Base-by-base conservation (phyloP, 2,797 vertebrate species). In the Masticophis lateralis region DNA sequence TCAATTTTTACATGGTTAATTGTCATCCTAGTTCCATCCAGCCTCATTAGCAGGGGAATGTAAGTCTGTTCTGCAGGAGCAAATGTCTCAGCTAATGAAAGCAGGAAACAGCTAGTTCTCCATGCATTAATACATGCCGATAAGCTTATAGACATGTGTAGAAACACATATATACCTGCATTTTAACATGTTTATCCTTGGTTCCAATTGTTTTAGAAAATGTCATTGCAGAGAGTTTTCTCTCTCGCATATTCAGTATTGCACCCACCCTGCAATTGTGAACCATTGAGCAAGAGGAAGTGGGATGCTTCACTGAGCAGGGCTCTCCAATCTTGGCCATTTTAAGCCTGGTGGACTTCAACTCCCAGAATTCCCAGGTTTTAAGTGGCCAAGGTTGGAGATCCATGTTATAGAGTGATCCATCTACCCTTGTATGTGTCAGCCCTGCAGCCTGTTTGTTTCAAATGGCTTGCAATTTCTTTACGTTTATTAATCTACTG, bases 1-100 rank as follows among this genome's bases (percentile, higher is more conserved):
- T n/a, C 25, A 69, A 86, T 88, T 93, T 95, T 83, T 60, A 61
- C 79, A 32, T 88, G 74, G 87, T 86, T 94, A 91, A 69, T 83
- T 88, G 86, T 63, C 55, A 93, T 74, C 25, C 87, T 83, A 90
- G 60, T 63, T 92, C 37, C 87, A 22, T 32, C 32, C 51, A 27
- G 14, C 79, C 13, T 90, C 66, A 60, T 92, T 92, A 95, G 89
- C 86, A 92, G 90, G 91, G 94, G 66, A 5, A 93, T 66, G 1
- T 87, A 87, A 66, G 16, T 18, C 57, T 89, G n/a, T 83, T 59
- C 94, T 94, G 87, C 47, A 69, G 56, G 93, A 95, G 92, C 53
- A 92, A 86, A 92, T 14, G 83, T 8, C 47, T 94, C 53, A 14
- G 56, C 86, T 3, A 37, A 83, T n/a, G 6, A 27, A 86, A 57